Base-by-base conservation (phyloP, 1,140 invertebrate genomes). In the Drosophila miranda region DNA sequence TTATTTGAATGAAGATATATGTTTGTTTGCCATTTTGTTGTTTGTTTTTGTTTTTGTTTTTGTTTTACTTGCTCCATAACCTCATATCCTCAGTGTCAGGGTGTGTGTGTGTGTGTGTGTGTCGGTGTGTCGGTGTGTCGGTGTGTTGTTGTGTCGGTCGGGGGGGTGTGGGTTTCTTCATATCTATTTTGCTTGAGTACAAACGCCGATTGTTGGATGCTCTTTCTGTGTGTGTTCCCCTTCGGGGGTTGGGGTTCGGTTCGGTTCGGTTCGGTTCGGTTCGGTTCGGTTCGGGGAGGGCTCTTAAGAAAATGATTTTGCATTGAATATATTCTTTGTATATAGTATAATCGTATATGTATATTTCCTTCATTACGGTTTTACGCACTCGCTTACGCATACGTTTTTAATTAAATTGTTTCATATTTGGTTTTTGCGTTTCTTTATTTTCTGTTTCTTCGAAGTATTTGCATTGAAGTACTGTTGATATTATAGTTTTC, bases 1-100 rank as follows among this genome's bases (percentile, higher is more conserved):
- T 86, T 88, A 88, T 88, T 86, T 82, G 82, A 86, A 87, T 86
- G 82, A 86, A 86, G 82, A 86, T 86, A 86, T 86, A 86, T 87
- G 74, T 75, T 82, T 75, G 48, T 71, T 70, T 38, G 34, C 34
- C 34, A 38, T 38, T 75, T 52, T 69, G 43, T 44, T 51, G 53
- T 84, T 75, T 75, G 59, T 55, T 23, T 23, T 2, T 23, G n/a
- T n/a, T n/a, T n/a, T n/a, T n/a, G n/a, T 23, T 71, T 76, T 67
- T 80, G 56, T 66, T 81, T 86, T 70, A 59, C 61, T 75, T 75
- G 54, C 55, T 69, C 28, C 57, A 79, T 86, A 86, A 86, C 75
- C 78, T 88, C 71, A 52, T 66, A 62, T 48, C 58, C 59, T 75
- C 48, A 70, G 28, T 68, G 26, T 77, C n/a, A 59, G 28, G 42